phyloP scores from a whole-genome alignment of 2,888 invertebrate genomes.

The Cynaeus angustus region DNA sequence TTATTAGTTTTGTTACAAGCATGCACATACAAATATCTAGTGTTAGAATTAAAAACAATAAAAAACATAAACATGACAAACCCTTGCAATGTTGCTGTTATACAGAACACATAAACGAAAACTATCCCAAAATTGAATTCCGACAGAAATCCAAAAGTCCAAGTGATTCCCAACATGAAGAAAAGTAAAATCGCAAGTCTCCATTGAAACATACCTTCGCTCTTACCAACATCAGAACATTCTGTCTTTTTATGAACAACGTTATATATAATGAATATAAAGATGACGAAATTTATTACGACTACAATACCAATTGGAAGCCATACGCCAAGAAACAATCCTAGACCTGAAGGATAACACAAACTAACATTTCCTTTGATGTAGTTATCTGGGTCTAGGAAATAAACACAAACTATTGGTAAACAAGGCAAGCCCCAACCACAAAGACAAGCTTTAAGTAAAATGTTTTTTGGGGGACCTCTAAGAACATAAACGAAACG shows the following conservation, averaged over 20 bases:
- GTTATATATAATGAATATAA: constrained; percentile 36
- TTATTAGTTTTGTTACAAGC: constrained; percentile 26
- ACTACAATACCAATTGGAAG: constrained; percentile 72
- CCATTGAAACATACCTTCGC: constrained; percentile 71
- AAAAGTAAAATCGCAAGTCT: constrained; percentile 76
- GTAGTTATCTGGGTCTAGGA: constrained; percentile 73
- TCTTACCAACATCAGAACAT: constrained; percentile 40
- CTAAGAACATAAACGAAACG: constrained; percentile 79
- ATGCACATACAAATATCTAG: constrained; percentile 71
- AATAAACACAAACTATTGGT: constrained; percentile 73
- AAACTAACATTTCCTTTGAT: constrained; percentile 8
- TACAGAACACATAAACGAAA: constrained; percentile 73
- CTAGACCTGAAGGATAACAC: constrained; percentile 74
- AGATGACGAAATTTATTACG: constrained; percentile 24
- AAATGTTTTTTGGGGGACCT: constrained; percentile 70
- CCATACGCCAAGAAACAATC: constrained; percentile 73
- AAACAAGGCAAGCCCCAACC: constrained; percentile 78
- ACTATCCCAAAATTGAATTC: constrained; percentile 62
- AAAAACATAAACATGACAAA: constrained; percentile 78
- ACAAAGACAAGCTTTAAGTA: constrained; percentile 77
- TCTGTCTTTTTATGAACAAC: constrained; percentile 27
- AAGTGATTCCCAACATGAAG: constrained; percentile 77
- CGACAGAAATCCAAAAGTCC: constrained; percentile 75
- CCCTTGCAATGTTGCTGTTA: constrained; percentile 76
- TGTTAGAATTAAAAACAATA: constrained; percentile 76